Base-by-base conservation (phyloP, 2,113 vertebrate genomes). In the Lophotis ruficrista region DNA sequence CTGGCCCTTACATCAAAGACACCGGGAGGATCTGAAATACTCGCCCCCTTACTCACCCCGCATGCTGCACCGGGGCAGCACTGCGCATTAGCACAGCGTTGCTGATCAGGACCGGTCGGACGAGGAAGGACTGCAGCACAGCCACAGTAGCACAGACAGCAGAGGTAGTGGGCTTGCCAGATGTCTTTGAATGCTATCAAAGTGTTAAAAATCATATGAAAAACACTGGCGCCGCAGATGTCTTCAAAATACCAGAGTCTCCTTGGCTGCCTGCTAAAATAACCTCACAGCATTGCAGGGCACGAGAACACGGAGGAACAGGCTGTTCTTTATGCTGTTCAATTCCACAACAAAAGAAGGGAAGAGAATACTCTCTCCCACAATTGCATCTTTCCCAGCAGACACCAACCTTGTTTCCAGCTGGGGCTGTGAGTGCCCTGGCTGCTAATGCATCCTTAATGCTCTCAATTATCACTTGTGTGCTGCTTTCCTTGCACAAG, bases 171-270 rank as follows among this genome's bases (percentile, higher is more conserved):
- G 72, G 6, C 79, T 87, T 54, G 41, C 65, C 93, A 95, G 81
- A 51, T 23, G 5, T 68, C 69, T 70, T 64, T 61, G 15, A n/a
- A 48, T 65, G 95, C 95, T 92, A 91, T 89, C 92, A 83, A 97
- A 96, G 96, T 72, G 96, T 96, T 97, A 97, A 97, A 95, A 96
- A 87, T 27, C 28, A 72, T 70, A 80, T 43, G 82, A 91, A 78
- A 76, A 84, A 45, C 85, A 69, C 94, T 95, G 96, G 96, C 90
- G 86, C 96, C 95, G 3, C 94, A 92, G 92, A 95, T 92, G 94
- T 76, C 96, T 97, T 92, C 94, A 87, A 96, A 96, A 96, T 94
- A 93, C 92, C 95, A 97, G 94, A 94, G 95, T 92, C 96, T 97
- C 95, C 95, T 95, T 95, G 94, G 94, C 95, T 94, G 96, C 87